A percentile compares a stretch with the other conserved stretches of the same genome.
Conservation (phyloP, 2,888 invertebrate species). For the Orthosia incerta region DNA sequence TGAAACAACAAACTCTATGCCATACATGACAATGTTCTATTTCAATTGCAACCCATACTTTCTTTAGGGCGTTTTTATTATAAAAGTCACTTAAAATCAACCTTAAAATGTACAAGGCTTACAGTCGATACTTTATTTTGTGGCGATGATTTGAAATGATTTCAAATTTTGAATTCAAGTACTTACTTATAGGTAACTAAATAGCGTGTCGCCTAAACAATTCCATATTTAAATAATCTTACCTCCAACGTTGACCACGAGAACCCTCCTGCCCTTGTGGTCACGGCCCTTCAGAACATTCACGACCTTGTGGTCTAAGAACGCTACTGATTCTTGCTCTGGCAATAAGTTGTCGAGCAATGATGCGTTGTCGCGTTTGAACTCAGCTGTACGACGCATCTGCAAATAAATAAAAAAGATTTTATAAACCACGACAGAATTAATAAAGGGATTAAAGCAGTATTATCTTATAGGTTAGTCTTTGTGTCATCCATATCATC, state of each 20-base stretch:
- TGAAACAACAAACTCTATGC: too few species aligned
- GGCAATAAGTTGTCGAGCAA: constrained; percentile 93
- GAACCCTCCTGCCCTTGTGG: constrained; percentile 94
- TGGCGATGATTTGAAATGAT: too few species aligned
- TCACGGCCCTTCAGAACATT: constrained; percentile 95
- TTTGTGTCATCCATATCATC: constrained; percentile 10
- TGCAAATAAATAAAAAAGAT: constrained; percentile 75
- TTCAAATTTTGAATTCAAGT: too few species aligned
- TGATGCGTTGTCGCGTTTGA: constrained; percentile 93
- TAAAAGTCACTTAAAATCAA: too few species aligned
- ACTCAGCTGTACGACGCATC: constrained; percentile 95
- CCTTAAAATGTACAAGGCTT: too few species aligned
- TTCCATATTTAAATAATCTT: constrained; percentile 65
- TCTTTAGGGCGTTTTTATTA: too few species aligned
- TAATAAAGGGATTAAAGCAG: background rate
- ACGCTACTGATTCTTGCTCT: constrained; percentile 92
- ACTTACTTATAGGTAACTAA: background rate
- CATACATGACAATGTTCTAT: too few species aligned
- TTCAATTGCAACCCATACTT: too few species aligned
- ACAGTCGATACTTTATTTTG: too few species aligned
- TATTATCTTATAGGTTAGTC: constrained; percentile 1
- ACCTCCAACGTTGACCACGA: constrained; percentile 94
- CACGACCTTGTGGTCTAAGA: constrained; percentile 94
- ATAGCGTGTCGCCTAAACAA: background rate
- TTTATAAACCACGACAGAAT: background rate